phyloP scores from a whole-genome alignment of 2,888 invertebrate genomes.

The Drosophila diplacantha region DNA sequence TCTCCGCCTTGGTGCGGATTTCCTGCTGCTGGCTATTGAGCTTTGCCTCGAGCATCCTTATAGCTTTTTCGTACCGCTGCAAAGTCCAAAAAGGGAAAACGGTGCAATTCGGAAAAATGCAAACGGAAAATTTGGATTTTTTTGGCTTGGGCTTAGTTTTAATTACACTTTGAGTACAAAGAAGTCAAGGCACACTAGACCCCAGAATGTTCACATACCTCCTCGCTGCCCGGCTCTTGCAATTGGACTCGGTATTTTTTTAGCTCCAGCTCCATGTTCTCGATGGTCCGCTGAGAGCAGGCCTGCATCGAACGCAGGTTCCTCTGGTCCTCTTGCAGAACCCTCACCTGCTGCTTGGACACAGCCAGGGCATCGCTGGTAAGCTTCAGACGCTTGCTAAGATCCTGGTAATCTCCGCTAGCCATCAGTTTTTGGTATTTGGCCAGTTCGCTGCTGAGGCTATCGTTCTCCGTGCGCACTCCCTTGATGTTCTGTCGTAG shows the following conservation, averaged over 20 bases:
- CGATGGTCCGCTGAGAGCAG: slow-evolving; percentile 83
- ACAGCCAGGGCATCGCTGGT: slow-evolving; percentile 74
- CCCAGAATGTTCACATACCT: slow-evolving; percentile 9
- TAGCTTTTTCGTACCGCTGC: slow-evolving; percentile 79
- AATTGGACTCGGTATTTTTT: slow-evolving; percentile 78
- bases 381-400: slow-evolving; percentile 56
- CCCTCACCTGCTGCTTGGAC: slow-evolving; percentile 75
- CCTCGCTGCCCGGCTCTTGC: slow-evolving; percentile 45
- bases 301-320: slow-evolving; percentile 83
- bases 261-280: slow-evolving; percentile 83
- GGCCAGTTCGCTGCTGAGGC: slow-evolving; percentile 60
- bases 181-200: slow-evolving; percentile 3
- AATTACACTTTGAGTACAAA: neutral
- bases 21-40: slow-evolving; percentile 40
- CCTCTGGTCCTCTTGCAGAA: slow-evolving; percentile 82
- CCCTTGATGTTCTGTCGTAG: slow-evolving; percentile 70
- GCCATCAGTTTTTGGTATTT: slow-evolving; percentile 44
- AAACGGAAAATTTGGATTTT: neutral
- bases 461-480: slow-evolving; percentile 76
- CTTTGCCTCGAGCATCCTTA: slow-evolving; percentile 78
- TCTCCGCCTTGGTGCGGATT: slow-evolving; percentile 38
- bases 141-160: no score
- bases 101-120: neutral
- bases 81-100: slow-evolving; percentile 73
- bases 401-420: slow-evolving; percentile 32